Evolutionary conservation across 2,797 vertebrate species (phyloP), one percentile per base, ranked within the genome.

Genomic region (Taenioides sp.): DNA sequence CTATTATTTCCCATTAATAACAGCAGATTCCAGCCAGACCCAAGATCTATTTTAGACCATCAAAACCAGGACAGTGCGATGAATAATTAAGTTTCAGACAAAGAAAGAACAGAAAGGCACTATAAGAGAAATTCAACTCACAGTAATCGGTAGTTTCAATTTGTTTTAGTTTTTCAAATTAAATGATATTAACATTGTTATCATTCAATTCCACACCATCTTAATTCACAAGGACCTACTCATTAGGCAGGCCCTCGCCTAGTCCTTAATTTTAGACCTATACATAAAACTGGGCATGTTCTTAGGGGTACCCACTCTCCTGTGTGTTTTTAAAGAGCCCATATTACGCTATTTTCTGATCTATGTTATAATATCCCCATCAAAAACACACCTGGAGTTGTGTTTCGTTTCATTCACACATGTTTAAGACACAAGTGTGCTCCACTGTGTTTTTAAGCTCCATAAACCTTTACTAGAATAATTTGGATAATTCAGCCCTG

Each of bases 1-100:
- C 60, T 40, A 80, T 83, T 83, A 74, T 23, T 82, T 28, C 20
- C 62, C 70, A 80, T 82, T 78, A 71, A 60, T 55, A 50, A 68
- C 58, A 11, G 60, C 47, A 47, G n/a, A 67, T 59, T 5, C 58
- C 22, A 18, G 3, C 7, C 54, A 5, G 58, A 40, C 17, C 54
- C 64, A 65, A 40, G 52, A 59, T 70, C 63, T 37, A 65, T 43
- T 43, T 47, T 49, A 49, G 40, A 65, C 63, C 14, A 49, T 25
- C 22, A 25, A 47, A 65, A 65, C 64, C 64, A 28, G 40, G 23
- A 18, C 40, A 65, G 12, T 25, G 43, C 2, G 2, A 25, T 28
- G 6, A 65, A 65, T 65, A 10, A 54, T 55, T 67, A 11, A 31
- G 9, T 22, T 67, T 23, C 66, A 55, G n/a, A 34, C 11, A 40